Conservation (phyloP, 1,140 invertebrate genomes). For the Calycopis cecrops region DNA sequence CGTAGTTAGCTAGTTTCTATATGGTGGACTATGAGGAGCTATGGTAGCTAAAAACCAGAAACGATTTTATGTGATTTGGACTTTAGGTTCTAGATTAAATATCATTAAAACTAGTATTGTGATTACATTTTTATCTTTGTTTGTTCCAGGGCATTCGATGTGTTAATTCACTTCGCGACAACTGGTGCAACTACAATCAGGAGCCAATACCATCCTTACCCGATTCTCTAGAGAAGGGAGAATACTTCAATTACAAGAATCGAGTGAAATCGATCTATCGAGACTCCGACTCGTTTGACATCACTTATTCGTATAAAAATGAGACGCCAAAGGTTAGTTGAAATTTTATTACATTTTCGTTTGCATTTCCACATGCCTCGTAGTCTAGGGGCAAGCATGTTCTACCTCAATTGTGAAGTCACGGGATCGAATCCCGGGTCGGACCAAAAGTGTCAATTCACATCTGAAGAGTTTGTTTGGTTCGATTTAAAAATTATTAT, state of each 20-base stretch:
- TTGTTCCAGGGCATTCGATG: constrained; percentile 34
- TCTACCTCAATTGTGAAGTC: no score
- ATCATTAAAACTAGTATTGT: neutral
- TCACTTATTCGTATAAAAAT: constrained; percentile 16
- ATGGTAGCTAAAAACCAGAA: no score
- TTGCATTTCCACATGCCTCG: no score
- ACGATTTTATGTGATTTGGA: no score
- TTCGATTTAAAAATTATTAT: no score
- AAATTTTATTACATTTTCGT: neutral
- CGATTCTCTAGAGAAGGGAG: constrained; percentile 14
- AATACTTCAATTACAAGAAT: constrained; percentile 21
- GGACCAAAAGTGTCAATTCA: no score
- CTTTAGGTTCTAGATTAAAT: neutral
- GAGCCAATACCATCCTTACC: constrained; percentile 19
- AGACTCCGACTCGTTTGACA: constrained; percentile 12
- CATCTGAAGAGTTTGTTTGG: no score
- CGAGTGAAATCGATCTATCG: no score
- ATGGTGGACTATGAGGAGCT: no score
- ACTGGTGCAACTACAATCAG: constrained; percentile 33
- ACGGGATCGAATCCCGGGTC: no score
- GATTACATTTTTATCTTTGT: neutral
- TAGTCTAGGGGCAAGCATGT: no score
- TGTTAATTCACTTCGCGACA: constrained; percentile 21
- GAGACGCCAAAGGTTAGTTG: constrained; percentile 21
- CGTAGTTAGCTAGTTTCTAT: no score